These are phyloP conservation scores for Acholoe squamosa DNA, from an alignment of 2,888 invertebrate genomes.

Conservation along the genomic window DNA sequence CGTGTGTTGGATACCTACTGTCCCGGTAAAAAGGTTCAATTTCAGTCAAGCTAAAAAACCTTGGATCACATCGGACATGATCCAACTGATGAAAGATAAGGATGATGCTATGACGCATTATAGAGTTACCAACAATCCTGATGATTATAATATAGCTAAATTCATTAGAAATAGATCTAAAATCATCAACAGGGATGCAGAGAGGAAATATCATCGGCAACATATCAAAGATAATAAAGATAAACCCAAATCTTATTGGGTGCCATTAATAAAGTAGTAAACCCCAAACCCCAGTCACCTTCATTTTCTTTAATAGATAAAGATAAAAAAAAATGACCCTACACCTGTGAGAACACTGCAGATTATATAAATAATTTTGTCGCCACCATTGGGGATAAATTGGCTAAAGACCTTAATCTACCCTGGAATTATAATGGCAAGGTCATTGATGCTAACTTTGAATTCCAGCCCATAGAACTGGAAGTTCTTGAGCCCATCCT, in stretches of 20 bases:
- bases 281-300: background rate
- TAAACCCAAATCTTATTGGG: background rate
- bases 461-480: too few species aligned
- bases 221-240: background rate
- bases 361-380: background rate
- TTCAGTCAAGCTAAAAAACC: too few species aligned
- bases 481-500: too few species aligned
- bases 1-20: too few species aligned
- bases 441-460: too few species aligned
- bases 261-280: background rate
- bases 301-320: background rate
- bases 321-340: background rate
- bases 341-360: background rate
- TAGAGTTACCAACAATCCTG: too few species aligned
- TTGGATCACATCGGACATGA: too few species aligned
- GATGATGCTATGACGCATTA: too few species aligned
- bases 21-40: too few species aligned
- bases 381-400: background rate
- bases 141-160: too few species aligned
- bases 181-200: background rate
- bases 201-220: background rate
- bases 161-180: too few species aligned
- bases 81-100: too few species aligned
- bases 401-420: background rate
- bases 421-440: background rate